Evolutionary conservation across 1,140 invertebrate species (phyloP), one percentile per base, ranked within the genome.

Genomic region (Drosophila paulistorum): DNA sequence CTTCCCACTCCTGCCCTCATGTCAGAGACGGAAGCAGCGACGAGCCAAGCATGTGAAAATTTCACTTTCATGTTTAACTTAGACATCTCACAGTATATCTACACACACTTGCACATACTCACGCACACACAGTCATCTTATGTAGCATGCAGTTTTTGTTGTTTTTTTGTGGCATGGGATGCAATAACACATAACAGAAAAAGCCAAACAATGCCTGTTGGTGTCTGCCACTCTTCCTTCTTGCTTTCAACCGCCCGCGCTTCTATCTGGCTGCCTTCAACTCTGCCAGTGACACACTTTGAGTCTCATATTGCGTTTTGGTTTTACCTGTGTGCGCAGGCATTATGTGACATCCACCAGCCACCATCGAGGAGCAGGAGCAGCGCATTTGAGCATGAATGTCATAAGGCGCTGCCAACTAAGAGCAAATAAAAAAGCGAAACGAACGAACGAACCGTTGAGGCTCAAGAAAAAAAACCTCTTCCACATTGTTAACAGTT

Each of bases 11-110:
- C 63, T 67, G 73, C 59, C 81, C 45, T 58, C 68, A 41, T 69
- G 65, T 39, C 51, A 45, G 17, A 59, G 62, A 74, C 84, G 83
- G 80, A 83, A 87, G 79, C 66, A 60, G 20, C 60, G 48, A 69
- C 51, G 63, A 51, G 45, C 45, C 71, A 69, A 61, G 35, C 54
- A 72, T 82, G 81, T 59, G 73, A 87, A 77, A 81, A 86, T 89
- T 86, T 86, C 84, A 86, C 83, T 86, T 86, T 86, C 83, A 65
- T 71, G 74, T 75, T 74, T 68, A 75, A 66, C 70, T 71, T 74
- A 63, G 70, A 74, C 67, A 51, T 51, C 45, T 17, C 45, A 51
- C 45, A 42, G 39, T 60, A 63, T 37, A 51, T 51, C 73, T 67
- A 41, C 60, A 76, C 65, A 76, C 60, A 76, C 68, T 26, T 17